phyloP scores from a whole-genome alignment of 1,140 invertebrate genomes.

The Leptinotarsa undecemlineata region DNA sequence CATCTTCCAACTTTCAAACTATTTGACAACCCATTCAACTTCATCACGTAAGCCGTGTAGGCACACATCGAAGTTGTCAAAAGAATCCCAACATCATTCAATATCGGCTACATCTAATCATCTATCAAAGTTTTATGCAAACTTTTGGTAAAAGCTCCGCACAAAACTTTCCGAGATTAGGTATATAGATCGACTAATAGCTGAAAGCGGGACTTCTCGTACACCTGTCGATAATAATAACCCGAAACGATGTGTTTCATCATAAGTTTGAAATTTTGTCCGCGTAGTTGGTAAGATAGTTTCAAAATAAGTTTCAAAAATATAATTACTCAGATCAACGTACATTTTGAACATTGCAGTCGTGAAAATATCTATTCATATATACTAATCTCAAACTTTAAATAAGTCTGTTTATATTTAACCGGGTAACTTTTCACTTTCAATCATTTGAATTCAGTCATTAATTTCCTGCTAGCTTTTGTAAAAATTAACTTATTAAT shows the following conservation, averaged over 20 bases:
- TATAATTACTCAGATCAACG: background rate
- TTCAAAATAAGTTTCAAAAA: background rate
- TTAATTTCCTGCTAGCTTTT: too few species aligned
- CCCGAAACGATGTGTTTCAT: background rate
- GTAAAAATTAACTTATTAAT: too few species aligned
- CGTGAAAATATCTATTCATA: too few species aligned
- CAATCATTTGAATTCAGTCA: too few species aligned
- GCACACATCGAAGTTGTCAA: background rate
- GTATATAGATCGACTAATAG: background rate
- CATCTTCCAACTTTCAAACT: too few species aligned
- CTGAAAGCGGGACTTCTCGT: background rate
- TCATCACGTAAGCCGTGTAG: background rate
- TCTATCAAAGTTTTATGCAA: constrained; percentile 4
- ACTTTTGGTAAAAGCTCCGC: background rate
- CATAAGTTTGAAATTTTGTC: background rate
- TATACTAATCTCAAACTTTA: too few species aligned
- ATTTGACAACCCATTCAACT: background rate
- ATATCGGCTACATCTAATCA: background rate
- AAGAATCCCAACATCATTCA: background rate
- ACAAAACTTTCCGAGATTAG: background rate
- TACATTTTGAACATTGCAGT: too few species aligned
- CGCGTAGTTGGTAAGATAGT: background rate
- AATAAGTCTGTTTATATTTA: too few species aligned
- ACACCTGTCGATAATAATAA: constrained; percentile 10
- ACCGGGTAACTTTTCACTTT: too few species aligned